Percentiles rank a stretch among this genome's conserved stretches.
Conservation (phyloP, 2,113 vertebrate species). For the Antennarius striatus region DNA sequence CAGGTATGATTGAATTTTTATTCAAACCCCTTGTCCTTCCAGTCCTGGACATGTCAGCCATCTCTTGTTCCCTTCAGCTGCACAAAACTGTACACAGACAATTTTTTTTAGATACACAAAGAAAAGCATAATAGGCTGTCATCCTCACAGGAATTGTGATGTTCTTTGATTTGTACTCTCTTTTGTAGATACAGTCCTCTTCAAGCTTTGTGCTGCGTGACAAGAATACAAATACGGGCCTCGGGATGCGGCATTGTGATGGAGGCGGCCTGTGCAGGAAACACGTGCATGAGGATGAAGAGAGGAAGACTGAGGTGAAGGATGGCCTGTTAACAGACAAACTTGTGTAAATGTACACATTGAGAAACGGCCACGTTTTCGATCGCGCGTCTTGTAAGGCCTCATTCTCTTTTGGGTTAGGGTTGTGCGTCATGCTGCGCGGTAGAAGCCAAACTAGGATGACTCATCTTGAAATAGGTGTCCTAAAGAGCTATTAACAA, state of each 20-base stretch:
- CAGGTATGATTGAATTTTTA: conserved; percentile 33
- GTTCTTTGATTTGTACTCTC: conserved; percentile 62
- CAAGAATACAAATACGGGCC: conserved; percentile 61
- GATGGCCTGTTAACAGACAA: conserved; percentile 2
- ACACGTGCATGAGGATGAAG: conserved; percentile 40
- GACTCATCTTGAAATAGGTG: not conserved
- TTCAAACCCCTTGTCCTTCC: conserved; percentile 19
- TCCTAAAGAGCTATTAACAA: not conserved
- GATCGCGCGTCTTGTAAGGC: not conserved
- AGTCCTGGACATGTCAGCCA: not conserved
- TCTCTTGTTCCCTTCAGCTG: conserved; percentile 16
- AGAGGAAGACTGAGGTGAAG: conserved; percentile 31
- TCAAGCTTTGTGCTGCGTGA: conserved; percentile 50
- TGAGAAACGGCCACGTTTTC: not conserved
- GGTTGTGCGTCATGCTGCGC: not conserved
- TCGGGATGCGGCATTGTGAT: conserved; percentile 50
- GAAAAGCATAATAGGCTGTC: conserved; percentile 51
- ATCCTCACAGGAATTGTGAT: conserved; percentile 60
- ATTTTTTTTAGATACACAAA: conserved; percentile 32
- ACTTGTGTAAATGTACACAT: conserved; percentile 31
- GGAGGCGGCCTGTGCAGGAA: conserved; percentile 44
- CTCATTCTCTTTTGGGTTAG: not conserved
- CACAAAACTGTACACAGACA: conserved; percentile 41
- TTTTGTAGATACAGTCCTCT: conserved; percentile 65
- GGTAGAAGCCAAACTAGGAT: not conserved